Conservation (phyloP, 92 coral and sea anemone species). For the Porites divaricata region DNA sequence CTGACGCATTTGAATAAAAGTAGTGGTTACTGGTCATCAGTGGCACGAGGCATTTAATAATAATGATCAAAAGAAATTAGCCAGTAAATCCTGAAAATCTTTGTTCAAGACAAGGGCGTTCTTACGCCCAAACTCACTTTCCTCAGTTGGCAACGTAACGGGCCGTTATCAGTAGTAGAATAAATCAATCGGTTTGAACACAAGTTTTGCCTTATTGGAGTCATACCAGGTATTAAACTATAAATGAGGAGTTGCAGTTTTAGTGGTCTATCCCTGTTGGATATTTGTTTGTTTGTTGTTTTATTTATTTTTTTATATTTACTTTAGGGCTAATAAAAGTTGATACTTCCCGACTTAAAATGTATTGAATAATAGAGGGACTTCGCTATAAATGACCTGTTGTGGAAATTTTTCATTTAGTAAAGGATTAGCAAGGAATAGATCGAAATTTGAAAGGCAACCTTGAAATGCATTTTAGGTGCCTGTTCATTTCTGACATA, state of each 20-base stretch:
- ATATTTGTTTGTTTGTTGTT: neutral
- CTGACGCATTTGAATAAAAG: neutral
- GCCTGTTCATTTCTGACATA: too few relatives aligned
- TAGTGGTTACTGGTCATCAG: neutral
- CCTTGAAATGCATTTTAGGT: too few relatives aligned
- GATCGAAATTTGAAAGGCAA: neutral
- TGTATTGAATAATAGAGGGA: neutral
- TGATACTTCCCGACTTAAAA: neutral
- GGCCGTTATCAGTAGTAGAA: neutral
- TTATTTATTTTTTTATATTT: neutral
- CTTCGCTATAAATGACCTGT: neutral
- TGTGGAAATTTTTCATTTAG: neutral
- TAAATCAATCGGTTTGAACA: neutral
- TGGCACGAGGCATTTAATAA: slow-evolving; percentile 7
- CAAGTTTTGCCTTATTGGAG: neutral
- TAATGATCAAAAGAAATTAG: neutral
- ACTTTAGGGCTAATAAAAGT: neutral
- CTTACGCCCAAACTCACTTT: neutral
- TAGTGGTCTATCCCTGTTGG: neutral
- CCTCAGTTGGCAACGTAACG: neutral
- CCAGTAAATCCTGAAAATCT: neutral
- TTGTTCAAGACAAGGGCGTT: neutral
- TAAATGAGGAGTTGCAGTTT: neutral
- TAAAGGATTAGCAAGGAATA: neutral
- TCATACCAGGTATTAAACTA: too few relatives aligned